These are phyloP conservation scores for Kryptolebias ocellatus DNA, from an alignment of 2,797 vertebrate genomes.

Conservation along the genomic window DNA sequence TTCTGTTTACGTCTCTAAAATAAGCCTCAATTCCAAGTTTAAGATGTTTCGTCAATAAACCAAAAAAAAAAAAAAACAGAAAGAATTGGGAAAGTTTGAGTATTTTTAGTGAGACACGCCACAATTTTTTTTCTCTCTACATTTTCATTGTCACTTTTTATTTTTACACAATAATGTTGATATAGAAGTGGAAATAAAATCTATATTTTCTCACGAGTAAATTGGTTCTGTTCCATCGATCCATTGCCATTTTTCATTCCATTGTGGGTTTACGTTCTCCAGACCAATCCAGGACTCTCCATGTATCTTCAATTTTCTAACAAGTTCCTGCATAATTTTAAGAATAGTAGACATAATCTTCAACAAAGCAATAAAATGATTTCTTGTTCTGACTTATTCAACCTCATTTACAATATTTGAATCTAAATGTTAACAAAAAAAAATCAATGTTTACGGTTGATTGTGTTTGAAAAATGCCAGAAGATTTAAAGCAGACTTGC, in stretches of 20 bases:
- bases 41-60: too few relatives aligned
- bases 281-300: slow-evolving; percentile 46
- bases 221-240: accelerated
- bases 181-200: neutral
- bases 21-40: too few relatives aligned
- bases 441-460: neutral
- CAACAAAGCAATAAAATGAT: neutral
- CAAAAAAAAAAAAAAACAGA: too few relatives aligned
- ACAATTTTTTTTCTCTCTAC: too few relatives aligned
- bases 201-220: neutral
- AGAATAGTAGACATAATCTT: neutral
- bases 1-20: too few relatives aligned
- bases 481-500: neutral
- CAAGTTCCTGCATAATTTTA: slow-evolving; percentile 2
- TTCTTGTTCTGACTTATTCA: too few relatives aligned
- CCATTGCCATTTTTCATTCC: accelerated
- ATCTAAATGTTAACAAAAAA: neutral
- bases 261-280: accelerated
- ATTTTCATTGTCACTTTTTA: too few relatives aligned
- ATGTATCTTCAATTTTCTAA: accelerated
- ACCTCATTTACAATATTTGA: neutral
- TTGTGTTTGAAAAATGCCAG: neutral
- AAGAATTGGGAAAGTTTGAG: too few relatives aligned
- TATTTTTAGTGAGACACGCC: too few relatives aligned
- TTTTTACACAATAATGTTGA: neutral